These are phyloP conservation scores for Apodemus agrarius DNA, from an alignment of 2,797 vertebrate species.

Conservation along the genomic window DNA sequence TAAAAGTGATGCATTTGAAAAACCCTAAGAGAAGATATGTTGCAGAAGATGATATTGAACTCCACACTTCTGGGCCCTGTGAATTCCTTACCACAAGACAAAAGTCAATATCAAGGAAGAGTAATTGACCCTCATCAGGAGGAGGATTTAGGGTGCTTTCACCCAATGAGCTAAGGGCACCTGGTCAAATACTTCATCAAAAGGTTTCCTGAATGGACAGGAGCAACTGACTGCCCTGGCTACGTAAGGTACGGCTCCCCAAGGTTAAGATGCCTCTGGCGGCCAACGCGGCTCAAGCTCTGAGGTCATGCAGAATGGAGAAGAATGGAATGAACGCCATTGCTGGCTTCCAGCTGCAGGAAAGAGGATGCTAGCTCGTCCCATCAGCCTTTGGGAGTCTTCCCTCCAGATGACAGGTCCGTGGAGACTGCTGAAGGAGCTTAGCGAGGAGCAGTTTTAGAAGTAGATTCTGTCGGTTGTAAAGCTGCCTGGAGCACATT, in stretches of 20 bases:
- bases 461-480: too few species aligned
- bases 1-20: not conserved
- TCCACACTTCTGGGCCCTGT: not conserved
- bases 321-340: not conserved
- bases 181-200: not conserved
- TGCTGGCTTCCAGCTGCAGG: not conserved
- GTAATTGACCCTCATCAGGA: not conserved
- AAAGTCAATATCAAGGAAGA: not conserved
- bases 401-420: not conserved
- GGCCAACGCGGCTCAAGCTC: not conserved
- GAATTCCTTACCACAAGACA: not conserved
- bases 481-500: not conserved
- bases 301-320: accelerated
- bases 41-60: not conserved
- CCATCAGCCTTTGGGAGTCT: not conserved
- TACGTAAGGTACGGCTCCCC: not conserved
- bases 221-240: not conserved
- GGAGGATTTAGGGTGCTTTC: not conserved
- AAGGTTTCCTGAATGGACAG: not conserved
- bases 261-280: not conserved
- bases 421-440: not conserved
- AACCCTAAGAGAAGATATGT: not conserved
- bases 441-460: not conserved
- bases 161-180: not conserved
- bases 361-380: not conserved